Evolutionary conservation across 64 coral and sea anemone species (phyloP).

Genomic region (Astreopora myriophthalma): DNA sequence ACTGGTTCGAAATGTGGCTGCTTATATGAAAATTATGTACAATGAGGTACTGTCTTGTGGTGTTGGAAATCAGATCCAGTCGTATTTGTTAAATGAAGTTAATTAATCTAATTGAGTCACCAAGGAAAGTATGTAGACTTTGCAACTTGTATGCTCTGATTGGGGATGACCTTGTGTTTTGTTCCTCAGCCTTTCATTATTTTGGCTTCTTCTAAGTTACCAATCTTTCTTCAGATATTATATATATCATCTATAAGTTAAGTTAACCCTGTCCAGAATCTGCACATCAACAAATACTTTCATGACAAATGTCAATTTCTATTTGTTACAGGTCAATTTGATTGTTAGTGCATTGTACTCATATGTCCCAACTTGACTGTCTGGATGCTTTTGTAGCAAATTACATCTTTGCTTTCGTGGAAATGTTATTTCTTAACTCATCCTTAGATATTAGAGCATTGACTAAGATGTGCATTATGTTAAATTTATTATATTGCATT

Average conservation of each 20-base stretch:
- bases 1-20: neutral
- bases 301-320: neutral
- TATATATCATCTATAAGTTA: too few species aligned
- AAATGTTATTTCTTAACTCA: neutral
- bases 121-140: neutral
- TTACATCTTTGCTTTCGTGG: neutral
- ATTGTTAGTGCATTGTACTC: neutral
- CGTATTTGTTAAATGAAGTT: too few species aligned
- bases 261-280: too few species aligned
- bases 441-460: neutral
- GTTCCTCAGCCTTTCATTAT: neutral
- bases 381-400: neutral
- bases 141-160: neutral
- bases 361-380: neutral
- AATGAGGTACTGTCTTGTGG: neutral
- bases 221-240: neutral
- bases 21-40: neutral
- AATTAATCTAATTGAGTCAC: neutral
- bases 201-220: neutral
- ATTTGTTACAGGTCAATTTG: too few species aligned
- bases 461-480: too few species aligned
- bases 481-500: neutral
- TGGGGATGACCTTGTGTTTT: neutral
- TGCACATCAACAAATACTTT: neutral
- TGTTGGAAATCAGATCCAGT: neutral